Conservation (phyloP, 2,888 invertebrate species). For the Portevinia maculata region DNA sequence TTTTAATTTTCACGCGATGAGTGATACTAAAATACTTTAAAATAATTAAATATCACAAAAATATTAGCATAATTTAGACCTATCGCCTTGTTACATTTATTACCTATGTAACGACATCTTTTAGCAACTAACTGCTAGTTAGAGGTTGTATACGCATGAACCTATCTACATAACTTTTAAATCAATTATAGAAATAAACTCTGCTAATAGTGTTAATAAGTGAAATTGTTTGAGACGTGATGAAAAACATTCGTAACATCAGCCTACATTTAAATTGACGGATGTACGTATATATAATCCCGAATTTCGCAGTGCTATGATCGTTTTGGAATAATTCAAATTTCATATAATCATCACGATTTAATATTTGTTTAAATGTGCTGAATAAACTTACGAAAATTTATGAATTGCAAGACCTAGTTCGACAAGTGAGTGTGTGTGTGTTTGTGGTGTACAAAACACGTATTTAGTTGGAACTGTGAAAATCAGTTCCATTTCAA, state of each 20-base stretch:
- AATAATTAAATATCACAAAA: background rate
- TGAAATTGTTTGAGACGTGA: slow-evolving; percentile 6
- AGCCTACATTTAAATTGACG: no score
- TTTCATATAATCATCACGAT: background rate
- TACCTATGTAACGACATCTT: no score
- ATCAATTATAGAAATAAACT: background rate
- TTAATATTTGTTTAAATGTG: background rate
- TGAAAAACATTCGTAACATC: background rate
- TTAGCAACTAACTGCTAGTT: background rate
- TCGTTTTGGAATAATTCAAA: no score
- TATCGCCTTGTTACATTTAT: no score
- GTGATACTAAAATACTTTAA: no score
- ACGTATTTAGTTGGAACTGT: no score
- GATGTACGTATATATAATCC: background rate
- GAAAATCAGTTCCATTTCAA: no score
- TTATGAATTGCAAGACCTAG: no score
- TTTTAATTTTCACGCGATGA: background rate
- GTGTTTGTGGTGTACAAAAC: no score
- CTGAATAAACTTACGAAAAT: background rate
- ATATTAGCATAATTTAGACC: no score
- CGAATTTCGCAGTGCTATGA: background rate
- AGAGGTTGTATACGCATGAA: no score
- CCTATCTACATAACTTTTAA: slow-evolving; percentile 1
- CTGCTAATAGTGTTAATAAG: slow-evolving; percentile 28
- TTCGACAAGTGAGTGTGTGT: no score